phyloP scores from a whole-genome alignment of 2,888 invertebrate species.

The Oligia strigilis region DNA sequence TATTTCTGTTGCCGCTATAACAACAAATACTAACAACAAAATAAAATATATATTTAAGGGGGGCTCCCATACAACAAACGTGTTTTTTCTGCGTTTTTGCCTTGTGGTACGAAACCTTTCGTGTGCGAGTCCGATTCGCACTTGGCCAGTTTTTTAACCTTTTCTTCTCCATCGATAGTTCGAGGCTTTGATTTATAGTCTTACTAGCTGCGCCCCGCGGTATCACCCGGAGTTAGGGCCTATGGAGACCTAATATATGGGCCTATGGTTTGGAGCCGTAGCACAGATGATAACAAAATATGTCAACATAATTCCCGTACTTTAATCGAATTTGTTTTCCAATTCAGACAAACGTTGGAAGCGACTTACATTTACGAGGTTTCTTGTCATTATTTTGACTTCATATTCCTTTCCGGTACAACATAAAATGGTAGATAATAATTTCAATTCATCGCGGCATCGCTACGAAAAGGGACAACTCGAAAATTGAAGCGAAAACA shows the following conservation, averaged over 20 bases:
- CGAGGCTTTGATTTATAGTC: background rate
- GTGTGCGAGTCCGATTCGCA: too few species aligned
- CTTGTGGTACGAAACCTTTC: too few species aligned
- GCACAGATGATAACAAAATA: background rate
- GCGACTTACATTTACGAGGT: background rate
- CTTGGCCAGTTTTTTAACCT: too few species aligned
- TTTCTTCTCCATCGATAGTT: constrained; percentile 4
- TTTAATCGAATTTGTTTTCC: constrained; percentile 1
- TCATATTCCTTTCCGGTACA: constrained; percentile 17
- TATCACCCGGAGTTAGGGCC: background rate
- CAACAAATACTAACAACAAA: too few species aligned
- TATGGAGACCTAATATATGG: background rate
- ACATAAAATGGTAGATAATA: constrained; percentile 29
- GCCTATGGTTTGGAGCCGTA: background rate
- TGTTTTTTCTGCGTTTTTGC: too few species aligned
- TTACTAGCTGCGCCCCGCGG: background rate
- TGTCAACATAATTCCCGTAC: background rate
- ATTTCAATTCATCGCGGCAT: background rate
- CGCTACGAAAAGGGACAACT: constrained; percentile 25
- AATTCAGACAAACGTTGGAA: background rate
- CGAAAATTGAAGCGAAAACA: constrained; percentile 44
- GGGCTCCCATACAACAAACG: too few species aligned
- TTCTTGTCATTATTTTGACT: constrained; percentile 4
- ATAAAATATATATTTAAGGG: too few species aligned
- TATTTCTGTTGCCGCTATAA: too few species aligned